Base-by-base conservation (phyloP, 1,140 invertebrate species). In the Drosophila malerkotliana region DNA sequence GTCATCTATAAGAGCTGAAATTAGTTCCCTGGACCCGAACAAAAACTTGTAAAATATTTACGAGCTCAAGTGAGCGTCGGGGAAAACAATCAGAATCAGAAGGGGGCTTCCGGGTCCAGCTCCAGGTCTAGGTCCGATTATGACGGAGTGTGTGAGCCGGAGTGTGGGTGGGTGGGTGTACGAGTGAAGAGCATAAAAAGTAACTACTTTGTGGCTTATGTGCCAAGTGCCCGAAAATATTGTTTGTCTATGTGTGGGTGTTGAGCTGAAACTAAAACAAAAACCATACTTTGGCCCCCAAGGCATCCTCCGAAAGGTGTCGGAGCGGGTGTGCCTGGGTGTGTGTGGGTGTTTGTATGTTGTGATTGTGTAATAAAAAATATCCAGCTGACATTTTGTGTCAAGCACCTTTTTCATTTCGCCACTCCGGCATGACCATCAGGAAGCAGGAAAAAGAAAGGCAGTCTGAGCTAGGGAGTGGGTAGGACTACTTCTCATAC, bases 321-420 rank as follows among this genome's bases (percentile, higher is more conserved):
- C 52, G 10, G 45, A 21, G 15, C 30, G 48, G 45, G 37, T 32
- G 41, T 56, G 57, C 45, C 32, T 49, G 48, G 52, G 37, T 32
- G 47, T 56, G 57, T 49, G 39, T 49, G 55, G 55, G 37, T 52
- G 15, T 8, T 63, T 72, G 57, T 68, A 58, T 77, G 79, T 88
- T 83, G 83, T 88, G 83, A 81, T 89, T 80, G 84, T 90, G 71
- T 79, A 89, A 88, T 89, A 89, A 90, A 89, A 89, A 89, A 88
- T 89, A 90, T 90, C 77, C 84, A 90, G 85, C 85, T 89, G 84
- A 89, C 84, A 89, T 89, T 89, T 89, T 85, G 85, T 90, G 85
- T 90, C 84, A 89, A 89, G 84, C 81, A 84, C 84, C 84, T 89
- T 89, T 89, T 89, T 88, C 84, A 89, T 88, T 88, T 84, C 88